A percentile compares a stretch with the other conserved stretches of the same genome.
Conservation (phyloP, 2,888 invertebrate genomes). For the Hoplodrina blanda region DNA sequence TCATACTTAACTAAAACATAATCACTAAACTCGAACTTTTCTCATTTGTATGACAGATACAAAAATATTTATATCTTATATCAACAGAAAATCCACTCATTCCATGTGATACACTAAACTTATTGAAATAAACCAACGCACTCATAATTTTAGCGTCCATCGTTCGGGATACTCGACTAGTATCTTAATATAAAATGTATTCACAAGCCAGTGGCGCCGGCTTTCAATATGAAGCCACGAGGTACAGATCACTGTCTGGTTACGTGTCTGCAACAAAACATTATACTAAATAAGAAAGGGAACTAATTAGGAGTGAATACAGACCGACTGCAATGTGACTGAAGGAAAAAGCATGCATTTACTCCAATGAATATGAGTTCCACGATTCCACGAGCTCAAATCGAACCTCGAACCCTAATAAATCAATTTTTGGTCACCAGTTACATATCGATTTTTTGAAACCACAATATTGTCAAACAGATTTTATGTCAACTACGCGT, state of each 20-base stretch:
- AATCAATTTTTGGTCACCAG: too few relatives aligned
- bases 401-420: too few relatives aligned
- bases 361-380: not conserved
- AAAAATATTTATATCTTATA: slow-evolving; percentile 88
- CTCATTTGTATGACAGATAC: slow-evolving; percentile 84
- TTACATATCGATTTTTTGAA: too few relatives aligned
- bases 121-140: slow-evolving; percentile 79
- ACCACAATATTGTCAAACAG: too few relatives aligned
- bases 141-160: slow-evolving; percentile 76
- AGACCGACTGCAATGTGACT: slow-evolving; percentile 2
- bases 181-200: slow-evolving; percentile 81
- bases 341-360: not conserved
- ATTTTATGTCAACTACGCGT: too few relatives aligned
- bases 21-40: slow-evolving; percentile 82
- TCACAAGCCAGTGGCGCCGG: slow-evolving; percentile 83
- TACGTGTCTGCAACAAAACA: slow-evolving; percentile 78
- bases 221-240: slow-evolving; percentile 84
- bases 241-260: slow-evolving; percentile 80
- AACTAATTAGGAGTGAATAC: slow-evolving; percentile 10
- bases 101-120: slow-evolving; percentile 82
- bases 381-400: too few relatives aligned
- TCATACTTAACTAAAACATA: slow-evolving; percentile 86
- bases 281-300: slow-evolving; percentile 30
- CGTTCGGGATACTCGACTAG: slow-evolving; percentile 79
- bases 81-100: slow-evolving; percentile 88